phyloP scores from a whole-genome alignment of 2,797 vertebrate genomes.

The Mormyrus proboscirostris region DNA sequence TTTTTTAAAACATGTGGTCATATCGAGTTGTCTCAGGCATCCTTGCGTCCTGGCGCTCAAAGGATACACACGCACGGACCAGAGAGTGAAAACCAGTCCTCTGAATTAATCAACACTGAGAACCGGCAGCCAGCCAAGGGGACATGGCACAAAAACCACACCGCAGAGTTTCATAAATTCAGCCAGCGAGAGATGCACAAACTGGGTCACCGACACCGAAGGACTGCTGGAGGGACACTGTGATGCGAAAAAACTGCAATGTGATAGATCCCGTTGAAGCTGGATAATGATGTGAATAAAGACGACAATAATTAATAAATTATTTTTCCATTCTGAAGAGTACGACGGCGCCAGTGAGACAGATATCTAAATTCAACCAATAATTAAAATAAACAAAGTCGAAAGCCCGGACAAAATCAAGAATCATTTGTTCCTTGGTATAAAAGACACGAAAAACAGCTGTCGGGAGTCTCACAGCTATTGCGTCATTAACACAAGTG shows the following conservation, averaged over 20 bases:
- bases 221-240: neutral
- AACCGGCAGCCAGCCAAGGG: neutral
- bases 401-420: neutral
- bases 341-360: neutral
- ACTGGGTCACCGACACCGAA: slow-evolving; percentile 1
- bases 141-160: neutral
- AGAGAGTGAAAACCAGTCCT: neutral
- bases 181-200: neutral
- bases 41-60: neutral
- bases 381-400: neutral
- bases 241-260: neutral
- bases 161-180: neutral
- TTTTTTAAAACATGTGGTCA: neutral
- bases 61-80: slow-evolving; percentile 14
- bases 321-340: neutral
- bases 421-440: neutral
- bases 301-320: neutral
- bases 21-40: neutral
- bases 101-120: neutral
- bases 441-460: neutral
- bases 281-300: neutral
- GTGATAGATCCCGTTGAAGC: neutral
- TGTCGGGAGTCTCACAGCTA: neutral
- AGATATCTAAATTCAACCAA: neutral
- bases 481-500: neutral